Conservation (phyloP, 1,140 invertebrate species). For the Acromyrmex charruanus region DNA sequence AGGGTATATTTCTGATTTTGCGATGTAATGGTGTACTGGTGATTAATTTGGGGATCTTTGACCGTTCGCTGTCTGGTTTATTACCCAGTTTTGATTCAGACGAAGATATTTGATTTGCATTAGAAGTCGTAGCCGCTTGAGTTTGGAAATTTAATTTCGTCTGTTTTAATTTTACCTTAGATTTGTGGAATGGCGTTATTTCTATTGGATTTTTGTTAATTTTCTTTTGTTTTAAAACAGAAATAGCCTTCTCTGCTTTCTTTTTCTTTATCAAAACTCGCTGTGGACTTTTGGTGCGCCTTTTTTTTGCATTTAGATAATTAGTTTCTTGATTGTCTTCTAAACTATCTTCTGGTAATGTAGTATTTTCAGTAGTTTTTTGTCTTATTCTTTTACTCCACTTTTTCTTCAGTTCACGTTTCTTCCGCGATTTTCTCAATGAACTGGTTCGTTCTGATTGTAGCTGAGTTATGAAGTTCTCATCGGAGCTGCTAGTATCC, state of each 20-base stretch:
- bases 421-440: background rate
- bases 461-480: background rate
- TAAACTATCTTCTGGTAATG: background rate
- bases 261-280: background rate
- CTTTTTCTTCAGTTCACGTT: background rate
- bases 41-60: background rate
- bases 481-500: background rate
- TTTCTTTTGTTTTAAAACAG: background rate
- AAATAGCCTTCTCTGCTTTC: background rate
- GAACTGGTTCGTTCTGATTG: background rate
- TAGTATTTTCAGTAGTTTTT: background rate
- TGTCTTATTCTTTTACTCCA: background rate
- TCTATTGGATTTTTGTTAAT: slow-evolving; percentile 8
- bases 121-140: background rate
- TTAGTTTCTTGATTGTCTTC: background rate
- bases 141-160: slow-evolving; percentile 52
- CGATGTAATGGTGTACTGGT: slow-evolving; percentile 65
- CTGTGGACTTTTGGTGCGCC: background rate
- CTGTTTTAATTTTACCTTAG: slow-evolving; percentile 47
- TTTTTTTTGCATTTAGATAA: background rate
- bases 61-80: background rate
- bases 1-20: background rate
- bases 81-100: background rate
- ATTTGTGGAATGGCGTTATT: background rate
- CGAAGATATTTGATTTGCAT: background rate